Base-by-base conservation (phyloP, 2,797 vertebrate genomes). In the Diplodus puntazzo region DNA sequence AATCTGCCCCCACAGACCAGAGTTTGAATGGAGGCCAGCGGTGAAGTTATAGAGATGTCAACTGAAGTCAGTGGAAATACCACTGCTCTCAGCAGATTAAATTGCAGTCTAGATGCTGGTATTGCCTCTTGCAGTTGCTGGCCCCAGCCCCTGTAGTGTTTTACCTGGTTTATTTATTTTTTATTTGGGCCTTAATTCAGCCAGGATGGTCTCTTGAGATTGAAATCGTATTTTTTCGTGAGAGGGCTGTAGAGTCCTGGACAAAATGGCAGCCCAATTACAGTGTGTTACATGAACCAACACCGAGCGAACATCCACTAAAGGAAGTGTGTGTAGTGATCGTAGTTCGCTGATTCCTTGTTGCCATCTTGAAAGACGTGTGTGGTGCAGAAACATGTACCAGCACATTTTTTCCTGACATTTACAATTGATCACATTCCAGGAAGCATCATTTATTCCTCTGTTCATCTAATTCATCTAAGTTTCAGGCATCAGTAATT, bases 61-160 rank as follows among this genome's bases (percentile, higher is more conserved):
- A 17, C 53, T 73, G 46, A 61, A 69, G 83, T 82, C 59, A 76
- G 61, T 63, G 62, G 70, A 73, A 76, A 68, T 61, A 69, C 74
- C 50, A 63, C 75, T 60, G 59, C 69, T 80, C 78, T 73, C 53
- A 27, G 48, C 67, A 77, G 82, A 89, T 80, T 84, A 70, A 65
- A 80, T 43, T 82, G 34, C 54, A 18, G 25, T 25, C 53, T 5
- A 58, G 4, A 10, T 54, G 50, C 34, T 74, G 50, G 34, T 77
- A 4, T 62, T 72, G 57, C 43, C 25, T 67, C 16, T 66, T 4
- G 42, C 30, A 39, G 9, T 52, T 16, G 43, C 64, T 67, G 74
- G 75, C 69, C 34, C n/a, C 21, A 54, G 17, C 53, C 59, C 30
- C 57, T 27, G 2, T 7, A 16, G 6, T 54, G 46, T 30, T 82